Evolutionary conservation across 2,888 invertebrate species (phyloP).

Genomic region (Aspidiotus destructor): DNA sequence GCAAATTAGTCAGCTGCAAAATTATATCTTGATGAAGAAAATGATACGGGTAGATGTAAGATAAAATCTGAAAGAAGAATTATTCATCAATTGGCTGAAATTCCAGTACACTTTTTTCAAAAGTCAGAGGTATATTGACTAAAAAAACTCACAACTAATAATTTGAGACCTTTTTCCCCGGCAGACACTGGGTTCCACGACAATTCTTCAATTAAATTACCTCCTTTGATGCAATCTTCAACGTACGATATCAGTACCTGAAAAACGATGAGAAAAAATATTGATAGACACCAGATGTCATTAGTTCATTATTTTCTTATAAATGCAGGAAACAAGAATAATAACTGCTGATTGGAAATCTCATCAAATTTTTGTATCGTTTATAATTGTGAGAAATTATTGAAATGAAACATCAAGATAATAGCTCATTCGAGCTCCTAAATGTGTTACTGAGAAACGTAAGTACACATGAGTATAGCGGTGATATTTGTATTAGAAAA

Average conservation of each 20-base stretch:
- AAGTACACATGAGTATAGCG: too few relatives aligned
- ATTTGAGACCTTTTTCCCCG: constrained; percentile 77
- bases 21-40: constrained; percentile 80
- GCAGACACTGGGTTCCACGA: constrained; percentile 73
- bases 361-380: background rate
- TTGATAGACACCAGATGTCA: background rate
- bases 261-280: constrained; percentile 17
- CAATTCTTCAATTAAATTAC: constrained; percentile 59
- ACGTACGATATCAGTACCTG: constrained; percentile 50
- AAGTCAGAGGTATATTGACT: constrained; percentile 1
- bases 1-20: constrained; percentile 61
- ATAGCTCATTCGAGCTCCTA: too few relatives aligned
- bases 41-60: constrained; percentile 86
- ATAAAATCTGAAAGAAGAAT: constrained; percentile 54
- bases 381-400: background rate
- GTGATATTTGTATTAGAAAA: too few relatives aligned
- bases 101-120: background rate
- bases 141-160: constrained; percentile 58
- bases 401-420: background rate
- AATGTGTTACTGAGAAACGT: too few relatives aligned
- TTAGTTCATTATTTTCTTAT: background rate
- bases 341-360: too few relatives aligned
- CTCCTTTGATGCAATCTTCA: constrained; percentile 65
- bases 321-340: background rate
- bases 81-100: constrained; percentile 2